Evolutionary conservation across 1,140 invertebrate species (phyloP).

Genomic region (Colletes latitarsis): DNA sequence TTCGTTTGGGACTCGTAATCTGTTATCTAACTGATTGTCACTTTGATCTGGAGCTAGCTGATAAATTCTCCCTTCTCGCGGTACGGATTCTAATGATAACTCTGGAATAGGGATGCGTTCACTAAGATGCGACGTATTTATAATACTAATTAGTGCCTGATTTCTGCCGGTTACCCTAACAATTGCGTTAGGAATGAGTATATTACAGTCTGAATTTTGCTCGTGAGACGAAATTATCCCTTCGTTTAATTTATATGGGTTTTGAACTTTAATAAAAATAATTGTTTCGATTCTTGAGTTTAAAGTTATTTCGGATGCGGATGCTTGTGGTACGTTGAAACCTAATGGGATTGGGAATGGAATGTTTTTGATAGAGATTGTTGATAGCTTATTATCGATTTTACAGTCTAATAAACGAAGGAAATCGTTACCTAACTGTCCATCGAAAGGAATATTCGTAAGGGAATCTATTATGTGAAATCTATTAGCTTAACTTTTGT

Average conservation of each 20-base stretch:
- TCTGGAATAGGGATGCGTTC: background rate
- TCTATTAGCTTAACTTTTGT: background rate
- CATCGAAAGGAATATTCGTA: constrained; percentile 11
- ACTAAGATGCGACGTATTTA: background rate
- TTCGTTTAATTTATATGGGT: no score
- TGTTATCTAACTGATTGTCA: background rate
- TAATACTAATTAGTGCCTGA: background rate
- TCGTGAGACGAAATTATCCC: no score
- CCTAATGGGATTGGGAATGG: no score
- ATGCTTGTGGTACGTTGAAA: no score
- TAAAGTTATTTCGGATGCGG: no score
- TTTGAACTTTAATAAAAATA: no score
- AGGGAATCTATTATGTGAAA: background rate
- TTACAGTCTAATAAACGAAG: background rate
- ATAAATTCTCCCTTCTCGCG: background rate
- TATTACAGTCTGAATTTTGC: no score
- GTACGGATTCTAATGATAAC: background rate
- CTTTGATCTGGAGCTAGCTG: background rate
- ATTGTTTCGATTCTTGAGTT: no score
- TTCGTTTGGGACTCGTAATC: background rate
- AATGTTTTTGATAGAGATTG: no score
- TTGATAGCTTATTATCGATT: background rate
- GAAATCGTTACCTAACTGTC: background rate
- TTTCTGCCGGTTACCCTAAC: background rate
- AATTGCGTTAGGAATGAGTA: no score